phyloP scores from a whole-genome alignment of 2,797 vertebrate genomes.

The Chelon labrosus region DNA sequence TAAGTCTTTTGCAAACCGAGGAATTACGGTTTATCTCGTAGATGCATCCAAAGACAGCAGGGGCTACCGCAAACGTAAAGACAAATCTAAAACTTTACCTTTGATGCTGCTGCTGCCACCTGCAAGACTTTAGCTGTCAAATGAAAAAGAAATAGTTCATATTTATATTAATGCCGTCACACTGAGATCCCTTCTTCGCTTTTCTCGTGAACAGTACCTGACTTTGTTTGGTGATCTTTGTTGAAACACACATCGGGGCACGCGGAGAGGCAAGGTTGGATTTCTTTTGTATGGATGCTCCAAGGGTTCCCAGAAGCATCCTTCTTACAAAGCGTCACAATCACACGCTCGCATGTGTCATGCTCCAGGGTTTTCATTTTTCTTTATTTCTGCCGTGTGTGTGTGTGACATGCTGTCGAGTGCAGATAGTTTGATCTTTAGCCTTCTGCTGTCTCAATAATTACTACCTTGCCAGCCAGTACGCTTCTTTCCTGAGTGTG shows the following conservation, averaged over 20 bases:
- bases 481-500: conserved; percentile 10
- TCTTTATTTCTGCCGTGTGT: conserved; percentile 41
- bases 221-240: background rate
- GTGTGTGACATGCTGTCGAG: conserved; percentile 8
- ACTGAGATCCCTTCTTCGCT: no score
- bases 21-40: no score
- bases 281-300: conserved; percentile 15
- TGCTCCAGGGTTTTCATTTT: conserved; percentile 35
- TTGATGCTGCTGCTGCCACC: conserved; percentile 6
- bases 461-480: conserved; percentile 65
- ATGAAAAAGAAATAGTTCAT: background rate
- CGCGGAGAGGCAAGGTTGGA: background rate
- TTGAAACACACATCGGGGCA: background rate
- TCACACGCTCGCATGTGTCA: conserved; percentile 14
- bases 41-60: background rate
- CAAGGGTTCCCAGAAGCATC: conserved; percentile 44
- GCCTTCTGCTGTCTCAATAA: conserved; percentile 56
- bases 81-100: background rate
- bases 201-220: no score
- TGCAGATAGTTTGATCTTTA: conserved; percentile 70
- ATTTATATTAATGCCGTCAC: background rate
- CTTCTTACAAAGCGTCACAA: conserved; percentile 52
- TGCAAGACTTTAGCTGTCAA: background rate
- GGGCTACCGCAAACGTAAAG: background rate
- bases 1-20: no score